phyloP scores from a whole-genome alignment of 2,797 vertebrate genomes.

The Platalea minor region DNA sequence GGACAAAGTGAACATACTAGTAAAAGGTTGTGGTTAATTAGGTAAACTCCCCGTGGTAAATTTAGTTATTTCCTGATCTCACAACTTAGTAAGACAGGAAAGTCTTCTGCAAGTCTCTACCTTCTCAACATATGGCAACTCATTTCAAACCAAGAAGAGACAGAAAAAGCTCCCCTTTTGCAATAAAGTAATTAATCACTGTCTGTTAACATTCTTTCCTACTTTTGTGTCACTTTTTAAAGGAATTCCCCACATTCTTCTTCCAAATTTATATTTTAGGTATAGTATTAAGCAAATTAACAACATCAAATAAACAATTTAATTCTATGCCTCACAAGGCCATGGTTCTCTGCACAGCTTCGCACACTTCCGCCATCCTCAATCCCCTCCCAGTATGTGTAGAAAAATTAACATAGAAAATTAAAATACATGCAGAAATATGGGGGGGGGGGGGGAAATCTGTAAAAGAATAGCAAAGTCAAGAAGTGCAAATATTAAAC shows the following conservation, averaged over 20 bases:
- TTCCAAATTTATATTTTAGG: neutral
- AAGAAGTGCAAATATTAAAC: neutral
- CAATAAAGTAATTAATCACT: conserved; percentile 55
- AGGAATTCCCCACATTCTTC: conserved; percentile 23
- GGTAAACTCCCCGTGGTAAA: conserved; percentile 61
- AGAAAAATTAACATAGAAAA: neutral
- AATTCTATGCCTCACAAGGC: neutral
- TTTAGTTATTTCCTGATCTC: conserved; percentile 51
- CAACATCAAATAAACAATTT: neutral
- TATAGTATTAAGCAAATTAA: neutral
- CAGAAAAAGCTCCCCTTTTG: conserved; percentile 34
- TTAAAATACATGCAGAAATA: neutral
- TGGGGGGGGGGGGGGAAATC: too few relatives aligned
- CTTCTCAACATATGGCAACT: conserved; percentile 13
- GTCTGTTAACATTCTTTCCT: conserved; percentile 28
- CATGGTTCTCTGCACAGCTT: neutral
- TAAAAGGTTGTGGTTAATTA: conserved; percentile 68
- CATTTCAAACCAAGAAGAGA: conserved; percentile 53
- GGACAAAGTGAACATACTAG: conserved; percentile 36
- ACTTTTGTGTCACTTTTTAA: neutral
- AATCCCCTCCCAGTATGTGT: neutral
- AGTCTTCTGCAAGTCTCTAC: conserved; percentile 34
- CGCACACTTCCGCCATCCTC: neutral
- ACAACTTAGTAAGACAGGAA: conserved; percentile 48
- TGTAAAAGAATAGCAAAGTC: neutral